A percentile compares a stretch with the other conserved stretches of the same genome.
Evolutionary conservation across 1,140 invertebrate species (phyloP).

Genomic region (Trachymyrmex septentrionalis): DNA sequence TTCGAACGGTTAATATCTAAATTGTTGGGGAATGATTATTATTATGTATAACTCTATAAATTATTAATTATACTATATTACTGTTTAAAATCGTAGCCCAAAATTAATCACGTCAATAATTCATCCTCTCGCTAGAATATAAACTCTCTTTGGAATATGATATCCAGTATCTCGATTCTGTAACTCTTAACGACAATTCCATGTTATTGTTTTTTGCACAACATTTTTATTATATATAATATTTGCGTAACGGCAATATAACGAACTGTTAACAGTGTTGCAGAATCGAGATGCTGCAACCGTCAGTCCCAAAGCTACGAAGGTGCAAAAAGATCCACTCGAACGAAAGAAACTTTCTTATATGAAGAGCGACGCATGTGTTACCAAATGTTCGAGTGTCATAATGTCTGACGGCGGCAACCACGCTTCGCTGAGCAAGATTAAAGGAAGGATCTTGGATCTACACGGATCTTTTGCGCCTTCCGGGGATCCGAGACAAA

Average conservation of each 20-base stretch:
- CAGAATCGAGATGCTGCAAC: too few species aligned
- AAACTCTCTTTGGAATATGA: not conserved
- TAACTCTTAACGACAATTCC: too few species aligned
- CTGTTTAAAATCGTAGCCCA: not conserved
- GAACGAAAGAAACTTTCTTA: not conserved
- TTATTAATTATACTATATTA: constrained; percentile 18
- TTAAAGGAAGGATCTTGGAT: constrained; percentile 20
- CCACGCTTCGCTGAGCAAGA: not conserved
- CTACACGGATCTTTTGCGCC: not conserved
- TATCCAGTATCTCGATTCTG: not conserved
- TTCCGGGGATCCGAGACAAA: not conserved
- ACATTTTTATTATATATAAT: too few species aligned
- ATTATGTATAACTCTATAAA: constrained; percentile 5
- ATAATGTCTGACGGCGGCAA: not conserved
- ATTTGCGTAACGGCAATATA: too few species aligned
- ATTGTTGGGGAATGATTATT: not conserved
- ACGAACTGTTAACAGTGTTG: too few species aligned
- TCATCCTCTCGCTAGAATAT: not conserved
- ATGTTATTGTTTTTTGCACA: too few species aligned
- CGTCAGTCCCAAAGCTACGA: too few species aligned
- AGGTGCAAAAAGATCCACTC: not conserved
- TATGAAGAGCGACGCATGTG: not conserved
- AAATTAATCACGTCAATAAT: constrained; percentile 33
- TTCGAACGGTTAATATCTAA: constrained; percentile 1
- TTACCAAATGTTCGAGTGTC: not conserved